Base-by-base conservation (phyloP, 2,888 invertebrate species). In the Pristionchus exspectatus region DNA sequence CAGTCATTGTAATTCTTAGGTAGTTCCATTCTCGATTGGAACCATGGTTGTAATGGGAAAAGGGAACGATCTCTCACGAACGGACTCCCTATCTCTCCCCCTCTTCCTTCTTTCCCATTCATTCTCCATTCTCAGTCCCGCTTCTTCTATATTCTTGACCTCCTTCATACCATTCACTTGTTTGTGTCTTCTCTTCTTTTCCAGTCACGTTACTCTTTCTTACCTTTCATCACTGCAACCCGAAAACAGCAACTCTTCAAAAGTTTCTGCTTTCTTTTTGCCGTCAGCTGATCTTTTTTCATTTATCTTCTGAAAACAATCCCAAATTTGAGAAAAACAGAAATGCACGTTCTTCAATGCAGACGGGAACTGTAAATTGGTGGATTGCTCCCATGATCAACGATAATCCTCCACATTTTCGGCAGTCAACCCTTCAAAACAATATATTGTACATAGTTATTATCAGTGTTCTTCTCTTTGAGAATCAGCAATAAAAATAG, bases 381-480 rank as follows among this genome's bases (percentile, higher is more conserved):
- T 16, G 1, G 24, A 74, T 38, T 38, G 12, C 44, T 38, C 74
- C 74, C 69, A 10, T 74, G 72, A 72, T 74, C 74, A 74, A 3
- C 38, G 38, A 38, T 33, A 74, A 74, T 74, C 74, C 74, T 74
- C 74, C 74, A 63, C 33, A 38, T 74, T 38, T 74, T 74, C 10
- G 74, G 74, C 69, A 18, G 33, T 74, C 24, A 18, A 33, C 18
- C 1, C 18, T 0, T 10, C 74, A 74, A 16, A 74, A 74, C 74
- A 74, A 74, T 38, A 74, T 38, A 74, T 74, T 38, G 74, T 74
- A 74, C 74, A 74, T 21, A 38, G 38, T 74, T 74, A 74, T 38
- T 74, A 74, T 74, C 74, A 38, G 5, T 38, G 21, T 33, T 74
- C 74, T 21, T 9, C 38, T 24, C 30, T 69, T 30, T 69, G 30